These are phyloP conservation scores for Rhyzopertha dominica DNA, from an alignment of 1,140 invertebrate species.

Conservation along the genomic window DNA sequence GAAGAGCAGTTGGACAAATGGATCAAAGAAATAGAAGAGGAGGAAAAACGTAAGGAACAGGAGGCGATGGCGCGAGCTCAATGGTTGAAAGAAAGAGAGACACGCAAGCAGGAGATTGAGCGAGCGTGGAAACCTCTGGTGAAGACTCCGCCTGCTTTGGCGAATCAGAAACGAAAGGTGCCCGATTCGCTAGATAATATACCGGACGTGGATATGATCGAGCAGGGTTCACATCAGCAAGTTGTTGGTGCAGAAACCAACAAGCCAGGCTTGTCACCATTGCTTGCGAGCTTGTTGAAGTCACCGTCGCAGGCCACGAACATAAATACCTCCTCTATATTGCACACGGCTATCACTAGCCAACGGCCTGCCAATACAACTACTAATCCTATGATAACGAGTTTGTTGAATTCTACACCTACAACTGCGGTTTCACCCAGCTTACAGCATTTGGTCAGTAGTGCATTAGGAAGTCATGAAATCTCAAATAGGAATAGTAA, in stretches of 20 bases:
- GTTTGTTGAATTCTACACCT: slow-evolving; percentile 51
- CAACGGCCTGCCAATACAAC: slow-evolving; percentile 22
- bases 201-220: slow-evolving; percentile 35
- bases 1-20: slow-evolving; percentile 69
- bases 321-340: slow-evolving; percentile 44
- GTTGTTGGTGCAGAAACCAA: slow-evolving; percentile 15
- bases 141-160: slow-evolving; percentile 18
- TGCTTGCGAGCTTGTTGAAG: slow-evolving; percentile 77
- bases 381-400: slow-evolving; percentile 53
- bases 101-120: slow-evolving; percentile 54
- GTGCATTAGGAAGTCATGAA: slow-evolving; percentile 40
- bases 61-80: slow-evolving; percentile 58
- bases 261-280: slow-evolving; percentile 55
- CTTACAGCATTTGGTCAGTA: slow-evolving; percentile 47
- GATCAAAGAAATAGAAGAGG: slow-evolving; percentile 66
- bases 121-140: slow-evolving; percentile 49
- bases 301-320: slow-evolving; percentile 56
- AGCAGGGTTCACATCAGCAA: slow-evolving; percentile 16
- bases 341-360: slow-evolving; percentile 46
- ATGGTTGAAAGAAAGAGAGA: slow-evolving; percentile 67
- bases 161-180: slow-evolving; percentile 41
- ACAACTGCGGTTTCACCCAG: slow-evolving; percentile 45
- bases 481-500: no score
- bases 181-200: slow-evolving; percentile 35
- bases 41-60: slow-evolving; percentile 63